These are phyloP conservation scores for Myodes glareolus DNA, from an alignment of 2,113 vertebrate species.

Conservation along the genomic window DNA sequence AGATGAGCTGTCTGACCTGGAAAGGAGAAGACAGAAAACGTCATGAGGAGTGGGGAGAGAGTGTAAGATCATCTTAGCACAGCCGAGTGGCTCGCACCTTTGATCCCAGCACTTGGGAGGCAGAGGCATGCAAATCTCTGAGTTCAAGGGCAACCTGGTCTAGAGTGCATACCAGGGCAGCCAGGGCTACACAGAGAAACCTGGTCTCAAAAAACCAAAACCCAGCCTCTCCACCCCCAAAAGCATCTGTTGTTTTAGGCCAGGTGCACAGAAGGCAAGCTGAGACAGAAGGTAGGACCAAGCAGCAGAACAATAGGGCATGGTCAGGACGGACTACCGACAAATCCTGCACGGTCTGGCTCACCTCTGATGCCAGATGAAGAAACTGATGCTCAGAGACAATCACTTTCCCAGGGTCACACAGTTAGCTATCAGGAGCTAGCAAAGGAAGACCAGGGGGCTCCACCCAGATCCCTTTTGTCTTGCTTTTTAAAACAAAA, in stretches of 20 bases:
- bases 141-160: background rate
- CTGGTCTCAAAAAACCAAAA: background rate
- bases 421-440: background rate
- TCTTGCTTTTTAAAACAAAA: background rate
- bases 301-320: fast-evolving
- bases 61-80: no score
- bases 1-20: background rate
- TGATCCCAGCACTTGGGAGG: background rate
- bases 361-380: background rate
- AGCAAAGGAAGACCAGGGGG: background rate
- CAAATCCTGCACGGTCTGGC: fast-evolving
- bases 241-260: background rate
- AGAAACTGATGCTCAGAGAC: background rate
- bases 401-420: background rate
- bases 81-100: background rate
- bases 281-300: background rate
- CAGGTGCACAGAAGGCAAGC: background rate
- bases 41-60: background rate
- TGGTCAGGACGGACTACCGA: background rate
- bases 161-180: background rate
- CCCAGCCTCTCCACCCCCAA: no score
- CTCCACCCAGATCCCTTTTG: background rate
- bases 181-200: background rate
- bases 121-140: background rate
- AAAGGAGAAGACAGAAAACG: background rate